Percentiles rank a stretch among this genome's conserved stretches.
phyloP scores from a whole-genome alignment of 2,888 invertebrate genomes.

The Luperina nickerlii region DNA sequence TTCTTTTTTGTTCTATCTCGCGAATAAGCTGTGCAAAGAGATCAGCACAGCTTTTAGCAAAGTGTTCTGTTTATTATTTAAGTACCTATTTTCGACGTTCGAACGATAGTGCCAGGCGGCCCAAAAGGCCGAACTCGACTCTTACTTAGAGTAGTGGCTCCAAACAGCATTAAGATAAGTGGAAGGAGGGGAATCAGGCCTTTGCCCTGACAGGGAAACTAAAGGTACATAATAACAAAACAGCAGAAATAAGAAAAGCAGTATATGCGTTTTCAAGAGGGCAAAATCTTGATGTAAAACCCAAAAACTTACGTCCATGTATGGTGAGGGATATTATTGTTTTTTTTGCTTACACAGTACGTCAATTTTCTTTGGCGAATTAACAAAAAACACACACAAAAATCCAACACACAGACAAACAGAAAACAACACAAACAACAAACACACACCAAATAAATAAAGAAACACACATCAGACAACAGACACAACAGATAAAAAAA shows the following conservation, averaged over 20 bases:
- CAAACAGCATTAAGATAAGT: neutral
- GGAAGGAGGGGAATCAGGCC: neutral
- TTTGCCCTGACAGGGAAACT: neutral
- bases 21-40: conserved; percentile 80
- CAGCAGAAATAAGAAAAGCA: neutral
- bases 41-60: neutral
- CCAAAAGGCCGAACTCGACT: neutral
- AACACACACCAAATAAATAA: too few relatives aligned
- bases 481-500: too few relatives aligned
- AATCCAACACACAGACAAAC: too few relatives aligned
- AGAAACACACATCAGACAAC: too few relatives aligned
- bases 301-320: neutral
- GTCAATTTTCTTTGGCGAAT: too few relatives aligned
- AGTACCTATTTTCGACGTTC: too few relatives aligned
- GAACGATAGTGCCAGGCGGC: too few relatives aligned
- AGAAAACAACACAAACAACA: too few relatives aligned
- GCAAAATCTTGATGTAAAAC: neutral
- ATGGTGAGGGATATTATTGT: neutral
- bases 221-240: neutral
- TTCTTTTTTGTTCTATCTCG: conserved; percentile 89
- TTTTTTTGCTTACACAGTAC: too few relatives aligned
- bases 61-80: neutral
- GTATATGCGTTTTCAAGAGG: too few relatives aligned
- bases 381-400: too few relatives aligned
- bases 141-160: neutral